phyloP scores from a whole-genome alignment of 2,888 invertebrate genomes.

The Apamea sordens region DNA sequence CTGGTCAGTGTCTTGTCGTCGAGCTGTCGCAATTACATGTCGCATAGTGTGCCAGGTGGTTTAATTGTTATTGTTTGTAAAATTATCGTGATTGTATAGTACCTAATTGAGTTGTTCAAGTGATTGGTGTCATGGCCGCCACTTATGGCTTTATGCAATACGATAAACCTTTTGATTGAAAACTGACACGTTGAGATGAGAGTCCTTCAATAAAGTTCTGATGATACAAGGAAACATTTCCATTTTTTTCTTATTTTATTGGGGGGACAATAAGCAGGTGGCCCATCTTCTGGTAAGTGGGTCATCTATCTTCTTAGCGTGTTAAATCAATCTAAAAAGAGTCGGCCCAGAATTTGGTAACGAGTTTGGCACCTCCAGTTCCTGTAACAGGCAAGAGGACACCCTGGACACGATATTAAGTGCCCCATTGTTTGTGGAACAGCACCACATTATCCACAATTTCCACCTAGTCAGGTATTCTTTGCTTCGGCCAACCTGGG shows the following conservation, averaged over 20 bases:
- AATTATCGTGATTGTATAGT: not conserved
- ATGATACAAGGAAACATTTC: not conserved
- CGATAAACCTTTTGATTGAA: constrained; percentile 10
- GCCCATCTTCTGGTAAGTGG: not conserved
- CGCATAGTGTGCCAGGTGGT: not conserved
- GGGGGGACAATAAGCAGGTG: no score
- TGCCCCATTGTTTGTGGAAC: no score
- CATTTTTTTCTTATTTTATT: not conserved
- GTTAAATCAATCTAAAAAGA: no score
- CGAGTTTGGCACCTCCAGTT: no score
- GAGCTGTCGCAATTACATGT: not conserved
- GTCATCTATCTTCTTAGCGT: not conserved
- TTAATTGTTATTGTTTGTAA: not conserved
- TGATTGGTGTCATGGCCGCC: constrained; percentile 16
- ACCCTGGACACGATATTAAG: no score
- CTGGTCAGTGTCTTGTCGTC: not conserved
- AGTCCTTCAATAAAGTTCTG: not conserved
- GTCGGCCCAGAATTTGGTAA: no score
- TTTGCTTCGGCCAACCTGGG: no score
- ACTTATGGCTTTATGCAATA: constrained; percentile 2
- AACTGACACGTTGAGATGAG: not conserved
- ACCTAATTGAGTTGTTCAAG: not conserved
- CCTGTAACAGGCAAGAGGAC: no score
- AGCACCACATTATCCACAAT: no score
- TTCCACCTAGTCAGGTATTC: no score